Evolutionary conservation across 2,113 vertebrate species (phyloP).

Genomic region (Sylvicapra grimmia): DNA sequence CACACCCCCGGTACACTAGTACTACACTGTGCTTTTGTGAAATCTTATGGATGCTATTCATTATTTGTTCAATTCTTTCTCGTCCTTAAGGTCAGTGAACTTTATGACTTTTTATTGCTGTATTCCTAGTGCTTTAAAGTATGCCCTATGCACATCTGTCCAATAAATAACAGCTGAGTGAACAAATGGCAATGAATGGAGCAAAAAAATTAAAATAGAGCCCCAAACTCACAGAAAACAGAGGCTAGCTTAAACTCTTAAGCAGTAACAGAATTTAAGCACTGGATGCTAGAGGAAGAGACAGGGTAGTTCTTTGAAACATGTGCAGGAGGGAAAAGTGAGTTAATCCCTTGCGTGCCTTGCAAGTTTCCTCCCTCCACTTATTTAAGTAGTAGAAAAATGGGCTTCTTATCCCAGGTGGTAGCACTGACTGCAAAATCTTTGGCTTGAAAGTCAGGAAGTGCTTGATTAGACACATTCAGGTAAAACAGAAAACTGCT

Average conservation of each 20-base stretch:
- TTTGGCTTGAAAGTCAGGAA: neutral
- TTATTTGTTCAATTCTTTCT: neutral
- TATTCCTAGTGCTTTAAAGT: neutral
- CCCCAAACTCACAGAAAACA: neutral
- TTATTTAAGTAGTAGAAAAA: neutral
- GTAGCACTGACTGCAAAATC: neutral
- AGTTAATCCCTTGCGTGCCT: neutral
- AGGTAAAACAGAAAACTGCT: neutral
- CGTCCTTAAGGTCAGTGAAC: neutral
- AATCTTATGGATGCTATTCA: neutral
- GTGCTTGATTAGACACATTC: neutral
- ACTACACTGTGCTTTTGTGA: neutral
- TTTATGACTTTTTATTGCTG: neutral
- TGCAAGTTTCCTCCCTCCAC: neutral
- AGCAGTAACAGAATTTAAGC: neutral
- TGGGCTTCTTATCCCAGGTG: neutral
- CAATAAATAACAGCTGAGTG: neutral
- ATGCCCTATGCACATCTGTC: neutral
- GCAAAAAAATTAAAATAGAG: neutral
- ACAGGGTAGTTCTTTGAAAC: neutral
- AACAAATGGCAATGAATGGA: neutral
- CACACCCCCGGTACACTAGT: neutral
- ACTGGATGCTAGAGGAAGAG: neutral
- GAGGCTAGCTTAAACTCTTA: neutral
- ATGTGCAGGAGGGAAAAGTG: neutral